A percentile compares a stretch with the other conserved stretches of the same genome.
These are phyloP conservation scores for Lucilia sericata DNA, from an alignment of 1,140 invertebrate genomes.

Conservation along the genomic window DNA sequence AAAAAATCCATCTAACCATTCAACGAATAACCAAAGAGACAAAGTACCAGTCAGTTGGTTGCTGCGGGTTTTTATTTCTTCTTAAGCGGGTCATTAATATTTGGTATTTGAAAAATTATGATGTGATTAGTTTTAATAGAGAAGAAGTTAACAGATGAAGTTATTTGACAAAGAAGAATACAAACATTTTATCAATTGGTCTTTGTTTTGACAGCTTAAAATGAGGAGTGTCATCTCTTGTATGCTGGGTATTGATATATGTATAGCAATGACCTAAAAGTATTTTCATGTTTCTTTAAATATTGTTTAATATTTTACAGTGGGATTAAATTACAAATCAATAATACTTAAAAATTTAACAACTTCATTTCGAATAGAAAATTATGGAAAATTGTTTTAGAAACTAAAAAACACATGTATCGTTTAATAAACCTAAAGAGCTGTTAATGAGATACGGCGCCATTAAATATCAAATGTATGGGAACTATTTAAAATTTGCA, in stretches of 20 bases:
- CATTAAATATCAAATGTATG: neutral
- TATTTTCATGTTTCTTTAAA: too few relatives aligned
- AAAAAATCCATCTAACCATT: neutral
- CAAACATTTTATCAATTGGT: neutral
- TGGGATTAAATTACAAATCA: neutral
- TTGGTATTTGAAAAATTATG: neutral
- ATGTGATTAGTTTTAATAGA: neutral
- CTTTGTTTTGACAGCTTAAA: slow-evolving; percentile 5
- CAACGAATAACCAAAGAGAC: neutral
- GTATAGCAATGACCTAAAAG: slow-evolving; percentile 12
- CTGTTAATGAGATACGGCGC: neutral
- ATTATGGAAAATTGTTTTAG: slow-evolving; percentile 16
- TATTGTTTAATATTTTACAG: neutral
- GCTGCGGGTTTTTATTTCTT: neutral
- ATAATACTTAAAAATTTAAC: neutral
- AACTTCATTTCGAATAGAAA: neutral
- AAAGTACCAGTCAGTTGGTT: neutral
- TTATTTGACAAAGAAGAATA: too few relatives aligned
- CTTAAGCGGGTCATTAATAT: slow-evolving; percentile 2
- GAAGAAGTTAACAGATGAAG: neutral
- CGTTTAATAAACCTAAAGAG: neutral
- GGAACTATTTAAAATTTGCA: neutral
- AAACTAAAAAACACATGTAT: neutral
- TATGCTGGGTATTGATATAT: neutral
- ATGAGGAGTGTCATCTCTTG: neutral